Evolutionary conservation across 1,140 invertebrate species (phyloP).

Genomic region (Gonioctena quinquepunctata): DNA sequence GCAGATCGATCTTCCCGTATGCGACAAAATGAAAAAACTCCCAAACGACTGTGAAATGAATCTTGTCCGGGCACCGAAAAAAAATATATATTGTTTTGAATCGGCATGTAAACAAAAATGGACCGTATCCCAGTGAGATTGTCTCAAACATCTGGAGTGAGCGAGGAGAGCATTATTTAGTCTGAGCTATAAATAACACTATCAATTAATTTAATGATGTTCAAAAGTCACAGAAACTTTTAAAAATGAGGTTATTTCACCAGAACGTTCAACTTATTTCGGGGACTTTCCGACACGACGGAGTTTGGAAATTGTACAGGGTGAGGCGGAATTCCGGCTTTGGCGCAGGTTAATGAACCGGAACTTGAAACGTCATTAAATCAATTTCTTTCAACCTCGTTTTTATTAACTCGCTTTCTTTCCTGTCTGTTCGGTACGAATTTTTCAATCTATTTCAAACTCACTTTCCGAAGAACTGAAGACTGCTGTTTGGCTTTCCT

Average conservation of each 20-base stretch:
- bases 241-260: conserved; percentile 40
- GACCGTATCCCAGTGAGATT: conserved; percentile 28
- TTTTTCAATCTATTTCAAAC: too few relatives aligned
- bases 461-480: too few relatives aligned
- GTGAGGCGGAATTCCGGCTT: too few relatives aligned
- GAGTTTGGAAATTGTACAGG: neutral
- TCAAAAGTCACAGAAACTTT: conserved; percentile 45
- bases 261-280: conserved; percentile 21
- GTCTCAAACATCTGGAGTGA: conserved; percentile 42
- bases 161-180: conserved; percentile 40
- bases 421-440: too few relatives aligned
- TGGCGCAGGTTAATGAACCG: too few relatives aligned
- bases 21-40: neutral
- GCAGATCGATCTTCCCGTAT: too few relatives aligned
- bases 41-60: neutral
- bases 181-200: conserved; percentile 50
- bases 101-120: conserved; percentile 23
- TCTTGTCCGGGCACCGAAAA: neutral
- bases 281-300: conserved; percentile 3
- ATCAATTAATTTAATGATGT: conserved; percentile 52
- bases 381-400: too few relatives aligned
- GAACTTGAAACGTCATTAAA: too few relatives aligned
- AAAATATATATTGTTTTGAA: conserved; percentile 18
- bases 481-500: too few relatives aligned
- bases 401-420: too few relatives aligned